A percentile compares a stretch with the other conserved stretches of the same genome.
These are phyloP conservation scores for Sceloporus tristichus DNA, from an alignment of 2,113 vertebrate genomes.

Conservation along the genomic window DNA sequence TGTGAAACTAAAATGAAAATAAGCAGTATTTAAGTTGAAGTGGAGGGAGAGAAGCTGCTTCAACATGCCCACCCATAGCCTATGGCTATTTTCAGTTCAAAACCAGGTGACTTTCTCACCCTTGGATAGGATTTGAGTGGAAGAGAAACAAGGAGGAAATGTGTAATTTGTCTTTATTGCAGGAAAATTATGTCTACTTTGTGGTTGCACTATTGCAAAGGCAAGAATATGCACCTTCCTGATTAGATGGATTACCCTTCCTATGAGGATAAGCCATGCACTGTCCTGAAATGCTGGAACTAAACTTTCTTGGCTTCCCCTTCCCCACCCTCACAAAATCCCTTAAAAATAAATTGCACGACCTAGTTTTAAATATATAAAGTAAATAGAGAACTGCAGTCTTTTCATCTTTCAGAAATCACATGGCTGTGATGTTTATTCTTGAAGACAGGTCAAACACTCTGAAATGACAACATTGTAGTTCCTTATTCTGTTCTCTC, in stretches of 20 bases:
- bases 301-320: neutral
- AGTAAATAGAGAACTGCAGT: conserved; percentile 16
- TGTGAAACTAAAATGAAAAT: neutral
- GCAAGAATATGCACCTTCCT: neutral
- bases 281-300: neutral
- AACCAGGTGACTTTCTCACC: neutral
- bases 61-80: neutral
- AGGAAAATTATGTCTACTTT: neutral
- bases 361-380: neutral
- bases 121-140: neutral
- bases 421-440: conserved; percentile 44
- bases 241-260: neutral
- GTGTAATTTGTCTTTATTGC: neutral
- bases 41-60: neutral
- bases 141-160: neutral
- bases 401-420: conserved; percentile 18
- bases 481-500: conserved; percentile 67
- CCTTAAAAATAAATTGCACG: neutral
- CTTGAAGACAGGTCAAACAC: conserved; percentile 57
- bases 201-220: neutral
- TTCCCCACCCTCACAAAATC: neutral
- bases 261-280: neutral
- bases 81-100: neutral
- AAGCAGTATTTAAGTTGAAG: neutral
- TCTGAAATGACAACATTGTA: conserved; percentile 59